Conservation (phyloP, 2,797 vertebrate species). For the Monodelphis domestica region DNA sequence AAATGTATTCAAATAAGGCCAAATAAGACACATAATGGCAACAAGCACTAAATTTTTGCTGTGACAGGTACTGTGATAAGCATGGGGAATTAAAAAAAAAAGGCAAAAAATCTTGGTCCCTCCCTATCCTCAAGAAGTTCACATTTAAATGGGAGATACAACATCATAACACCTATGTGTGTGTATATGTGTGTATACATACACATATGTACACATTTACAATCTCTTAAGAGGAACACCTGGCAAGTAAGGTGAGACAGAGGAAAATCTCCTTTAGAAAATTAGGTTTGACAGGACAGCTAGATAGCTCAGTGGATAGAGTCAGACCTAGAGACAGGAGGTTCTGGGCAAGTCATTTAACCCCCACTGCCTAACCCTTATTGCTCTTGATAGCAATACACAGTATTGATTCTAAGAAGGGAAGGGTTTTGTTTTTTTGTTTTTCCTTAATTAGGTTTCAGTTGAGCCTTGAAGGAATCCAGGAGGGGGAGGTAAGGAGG, state of each 20-base stretch:
- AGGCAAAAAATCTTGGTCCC: neutral
- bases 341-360: too few species aligned
- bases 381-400: too few species aligned
- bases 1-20: constrained; percentile 35
- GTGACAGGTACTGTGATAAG: neutral
- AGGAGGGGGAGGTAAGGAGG: neutral
- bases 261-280: neutral
- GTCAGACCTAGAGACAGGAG: too few species aligned
- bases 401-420: too few species aligned
- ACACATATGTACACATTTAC: neutral
- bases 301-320: too few species aligned
- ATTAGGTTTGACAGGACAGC: too few species aligned
- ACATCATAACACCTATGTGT: neutral
- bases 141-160: neutral
- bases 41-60: neutral
- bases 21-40: neutral
- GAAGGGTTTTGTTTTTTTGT: too few species aligned
- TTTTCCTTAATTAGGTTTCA: too few species aligned
- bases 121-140: neutral
- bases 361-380: too few species aligned
- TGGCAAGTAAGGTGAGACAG: neutral
- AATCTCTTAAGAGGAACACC: neutral
- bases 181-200: neutral
- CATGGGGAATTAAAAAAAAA: too few species aligned
- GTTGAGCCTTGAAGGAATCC: neutral